Evolutionary conservation across 2,888 invertebrate genomes (phyloP).

Genomic region (Nesidiocoris tenuis): DNA sequence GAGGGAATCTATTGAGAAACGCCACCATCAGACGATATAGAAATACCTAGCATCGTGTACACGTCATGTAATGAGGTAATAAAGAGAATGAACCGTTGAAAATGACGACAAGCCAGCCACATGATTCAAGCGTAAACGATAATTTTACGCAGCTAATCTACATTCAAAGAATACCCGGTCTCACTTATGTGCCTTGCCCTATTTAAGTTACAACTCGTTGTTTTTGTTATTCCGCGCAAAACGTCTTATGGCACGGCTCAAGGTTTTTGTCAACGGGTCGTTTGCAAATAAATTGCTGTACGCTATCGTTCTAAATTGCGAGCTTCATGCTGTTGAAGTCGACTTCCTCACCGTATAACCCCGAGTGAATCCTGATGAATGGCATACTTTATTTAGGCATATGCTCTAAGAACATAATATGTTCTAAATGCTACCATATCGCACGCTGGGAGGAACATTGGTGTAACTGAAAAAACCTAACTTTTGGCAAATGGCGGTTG

Average conservation of each 20-base stretch:
- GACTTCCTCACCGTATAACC: too few species aligned
- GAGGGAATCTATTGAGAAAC: not conserved
- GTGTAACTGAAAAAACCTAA: too few species aligned
- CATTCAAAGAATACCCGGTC: not conserved
- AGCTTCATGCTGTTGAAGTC: too few species aligned
- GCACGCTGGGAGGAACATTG: too few species aligned
- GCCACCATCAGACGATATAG: not conserved
- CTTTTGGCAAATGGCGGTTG: too few species aligned
- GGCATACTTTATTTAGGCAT: too few species aligned
- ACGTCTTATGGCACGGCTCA: not conserved
- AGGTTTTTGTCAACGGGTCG: not conserved
- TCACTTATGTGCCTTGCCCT: too few species aligned
- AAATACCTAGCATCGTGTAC: not conserved
- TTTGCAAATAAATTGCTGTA: not conserved
- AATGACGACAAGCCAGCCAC: not conserved
- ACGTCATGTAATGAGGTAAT: not conserved
- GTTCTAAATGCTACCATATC: too few species aligned
- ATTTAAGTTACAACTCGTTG: not conserved
- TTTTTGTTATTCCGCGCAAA: not conserved
- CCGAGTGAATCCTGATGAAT: too few species aligned
- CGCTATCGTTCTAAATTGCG: too few species aligned
- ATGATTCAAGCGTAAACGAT: not conserved
- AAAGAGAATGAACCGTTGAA: not conserved
- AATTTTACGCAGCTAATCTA: not conserved
- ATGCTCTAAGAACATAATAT: too few species aligned